Percentiles rank a stretch among this genome's conserved stretches.
Evolutionary conservation across 2,113 vertebrate species (phyloP).

Genomic region (Anoura caudifer): DNA sequence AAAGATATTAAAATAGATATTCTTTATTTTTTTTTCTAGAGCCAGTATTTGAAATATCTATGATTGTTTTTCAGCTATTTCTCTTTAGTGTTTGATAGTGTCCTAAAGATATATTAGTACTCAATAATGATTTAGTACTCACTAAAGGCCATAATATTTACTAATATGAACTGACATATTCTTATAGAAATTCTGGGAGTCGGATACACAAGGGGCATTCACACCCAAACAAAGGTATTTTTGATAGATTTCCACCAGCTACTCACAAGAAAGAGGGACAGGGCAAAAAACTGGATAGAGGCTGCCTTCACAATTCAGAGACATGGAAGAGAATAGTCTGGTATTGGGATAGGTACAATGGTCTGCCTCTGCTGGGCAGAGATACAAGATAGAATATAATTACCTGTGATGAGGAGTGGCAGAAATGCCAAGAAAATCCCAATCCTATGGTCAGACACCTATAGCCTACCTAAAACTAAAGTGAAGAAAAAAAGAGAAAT

Average conservation of each 20-base stretch:
- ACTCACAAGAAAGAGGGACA: background rate
- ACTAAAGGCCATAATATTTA: background rate
- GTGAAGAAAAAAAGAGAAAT: background rate
- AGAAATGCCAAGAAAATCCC: background rate
- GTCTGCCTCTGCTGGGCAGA: background rate
- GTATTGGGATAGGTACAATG: background rate
- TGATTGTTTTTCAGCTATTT: background rate
- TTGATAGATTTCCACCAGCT: background rate
- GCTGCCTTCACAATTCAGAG: background rate
- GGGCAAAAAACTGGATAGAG: background rate
- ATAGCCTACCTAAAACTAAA: background rate
- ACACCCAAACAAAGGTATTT: background rate
- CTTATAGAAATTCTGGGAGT: background rate
- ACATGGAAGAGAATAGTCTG: no score
- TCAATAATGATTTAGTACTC: background rate
- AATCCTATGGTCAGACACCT: background rate
- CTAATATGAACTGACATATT: background rate
- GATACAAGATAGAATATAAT: background rate
- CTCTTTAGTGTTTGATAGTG: background rate
- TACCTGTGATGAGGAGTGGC: background rate
- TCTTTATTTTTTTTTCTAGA: background rate
- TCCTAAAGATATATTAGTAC: background rate
- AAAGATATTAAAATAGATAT: background rate
- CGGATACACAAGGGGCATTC: background rate
- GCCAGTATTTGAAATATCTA: background rate